Evolutionary conservation across 2,888 invertebrate species (phyloP), one percentile per base, ranked within the genome.

Genomic region (Arctia plantaginis): DNA sequence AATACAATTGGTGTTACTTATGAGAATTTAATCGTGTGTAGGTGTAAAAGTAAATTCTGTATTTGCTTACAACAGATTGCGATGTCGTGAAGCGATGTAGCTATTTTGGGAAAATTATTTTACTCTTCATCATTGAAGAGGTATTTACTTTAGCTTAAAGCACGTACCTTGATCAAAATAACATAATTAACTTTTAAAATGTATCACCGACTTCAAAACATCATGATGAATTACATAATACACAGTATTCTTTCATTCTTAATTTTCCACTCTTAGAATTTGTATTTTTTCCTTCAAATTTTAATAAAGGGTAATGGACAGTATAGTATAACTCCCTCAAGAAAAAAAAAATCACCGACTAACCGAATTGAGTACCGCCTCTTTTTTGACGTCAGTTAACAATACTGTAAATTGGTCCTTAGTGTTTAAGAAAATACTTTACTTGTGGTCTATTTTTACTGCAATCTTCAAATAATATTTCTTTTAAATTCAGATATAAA

Each of bases 1-100:
- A n/a, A n/a, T n/a, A n/a, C n/a, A 73, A 77, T 81, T 80, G 66
- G 41, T 69, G 66, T 64, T 27, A 62, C 59, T n/a, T 23, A 69
- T 10, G 68, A 30, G 41, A 64, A 62, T 44, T 65, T 72, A 74
- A 35, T 27, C 2, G 23, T 27, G 4, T 30, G 41, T 67, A 27
- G 66, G 66, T 44, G 55, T 35, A 69, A 55, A 51, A 35, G 69
- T n/a, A n/a, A 55, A 3, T 59, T 27, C 15, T 55, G 27, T 69
- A 55, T 69, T 69, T 55, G 18, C 33, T 51, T 3, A 35, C 15
- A 69, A 35, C 35, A 33, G n/a, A 69, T 69, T 55, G 15, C 15
- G 39, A 35, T n/a, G 15, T 7, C 51, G 10, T n/a, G 35, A 3
- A 39, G n/a, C 39, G 3, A 55, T 10, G 18, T 18, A 18, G n/a